Conservation (phyloP, 2,888 invertebrate species). For the Fabriciana adippe region DNA sequence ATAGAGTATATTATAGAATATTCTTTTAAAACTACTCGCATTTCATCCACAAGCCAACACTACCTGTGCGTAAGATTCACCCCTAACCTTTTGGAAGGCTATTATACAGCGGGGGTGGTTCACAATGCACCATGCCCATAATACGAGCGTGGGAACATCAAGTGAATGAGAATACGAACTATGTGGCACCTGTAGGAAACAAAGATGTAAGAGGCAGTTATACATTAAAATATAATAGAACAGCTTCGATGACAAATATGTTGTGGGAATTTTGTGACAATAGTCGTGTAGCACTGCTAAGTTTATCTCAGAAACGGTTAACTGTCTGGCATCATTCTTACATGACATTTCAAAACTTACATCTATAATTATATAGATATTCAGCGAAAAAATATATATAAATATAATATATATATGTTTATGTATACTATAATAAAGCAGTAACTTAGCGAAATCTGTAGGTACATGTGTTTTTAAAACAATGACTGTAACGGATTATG, state of each 20-base stretch:
- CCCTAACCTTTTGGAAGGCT: slow-evolving; percentile 63
- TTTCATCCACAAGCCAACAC: slow-evolving; percentile 42
- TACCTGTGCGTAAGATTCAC: slow-evolving; percentile 67
- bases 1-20: slow-evolving; percentile 17
- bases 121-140: slow-evolving; percentile 55
- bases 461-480: no score
- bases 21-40: neutral
- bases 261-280: slow-evolving; percentile 32
- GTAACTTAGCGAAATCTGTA: no score
- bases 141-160: slow-evolving; percentile 69
- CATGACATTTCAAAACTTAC: slow-evolving; percentile 6
- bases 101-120: slow-evolving; percentile 62
- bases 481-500: no score
- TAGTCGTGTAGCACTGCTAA: slow-evolving; percentile 9
- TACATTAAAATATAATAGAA: slow-evolving; percentile 37
- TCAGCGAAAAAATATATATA: no score
- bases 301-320: slow-evolving; percentile 17
- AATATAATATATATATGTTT: no score
- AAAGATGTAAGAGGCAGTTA: slow-evolving; percentile 46
- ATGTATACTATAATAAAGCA: no score
- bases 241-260: slow-evolving; percentile 32
- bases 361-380: neutral
- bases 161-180: slow-evolving; percentile 54
- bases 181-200: slow-evolving; percentile 65
- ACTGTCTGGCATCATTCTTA: slow-evolving; percentile 5